Conservation (phyloP, 2,888 invertebrate genomes). For the Netelia virgata region DNA sequence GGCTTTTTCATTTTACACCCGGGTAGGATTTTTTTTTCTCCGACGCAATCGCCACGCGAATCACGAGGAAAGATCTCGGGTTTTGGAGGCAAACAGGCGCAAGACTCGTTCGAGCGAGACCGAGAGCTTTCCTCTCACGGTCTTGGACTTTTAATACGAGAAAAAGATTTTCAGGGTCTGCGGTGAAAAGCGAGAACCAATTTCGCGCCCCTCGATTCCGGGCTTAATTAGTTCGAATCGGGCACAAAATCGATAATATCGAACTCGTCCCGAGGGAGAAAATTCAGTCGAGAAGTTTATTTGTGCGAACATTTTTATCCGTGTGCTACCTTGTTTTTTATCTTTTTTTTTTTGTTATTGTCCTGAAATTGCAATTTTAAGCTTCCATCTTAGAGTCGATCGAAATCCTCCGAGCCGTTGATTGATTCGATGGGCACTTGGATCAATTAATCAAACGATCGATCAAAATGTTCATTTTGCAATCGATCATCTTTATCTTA, state of each 20-base stretch:
- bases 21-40: not conserved
- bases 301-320: not conserved
- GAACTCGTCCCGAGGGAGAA: not conserved
- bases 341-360: not conserved
- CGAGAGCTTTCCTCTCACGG: not conserved
- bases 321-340: not conserved
- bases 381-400: not conserved
- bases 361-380: not conserved
- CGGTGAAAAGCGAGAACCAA: constrained; percentile 9
- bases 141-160: constrained; percentile 11
- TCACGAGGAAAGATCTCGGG: not conserved
- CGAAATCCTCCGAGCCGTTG: too few species aligned
- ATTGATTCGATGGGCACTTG: too few species aligned
- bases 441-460: not conserved
- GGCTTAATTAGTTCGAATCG: constrained; percentile 32
- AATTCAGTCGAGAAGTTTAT: constrained; percentile 7
- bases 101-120: too few species aligned
- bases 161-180: constrained; percentile 1
- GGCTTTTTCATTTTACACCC: not conserved
- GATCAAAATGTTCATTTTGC: not conserved
- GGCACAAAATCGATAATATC: constrained; percentile 21
- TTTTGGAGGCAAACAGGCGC: not conserved
- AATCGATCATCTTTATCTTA: not conserved
- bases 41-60: constrained; percentile 4
- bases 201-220: constrained; percentile 11